These are phyloP conservation scores for Apomyelois bistriatella DNA, from an alignment of 2,888 invertebrate genomes.

Conservation along the genomic window DNA sequence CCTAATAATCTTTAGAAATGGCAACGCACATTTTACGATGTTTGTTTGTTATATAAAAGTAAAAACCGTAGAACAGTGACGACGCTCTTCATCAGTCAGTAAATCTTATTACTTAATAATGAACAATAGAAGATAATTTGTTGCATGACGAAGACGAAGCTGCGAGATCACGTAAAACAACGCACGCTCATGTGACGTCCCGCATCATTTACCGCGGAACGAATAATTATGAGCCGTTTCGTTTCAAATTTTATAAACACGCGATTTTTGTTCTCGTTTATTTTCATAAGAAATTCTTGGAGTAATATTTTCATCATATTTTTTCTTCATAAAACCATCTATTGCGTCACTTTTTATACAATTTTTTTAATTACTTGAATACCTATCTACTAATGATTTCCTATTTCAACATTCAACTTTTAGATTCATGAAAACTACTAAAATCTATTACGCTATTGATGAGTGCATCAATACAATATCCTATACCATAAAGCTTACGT, in stretches of 20 bases:
- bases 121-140: conserved; percentile 25
- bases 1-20: too few relatives aligned
- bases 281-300: too few relatives aligned
- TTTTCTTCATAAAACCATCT: too few relatives aligned
- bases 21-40: not conserved
- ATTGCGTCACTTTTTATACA: too few relatives aligned
- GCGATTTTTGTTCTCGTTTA: not conserved
- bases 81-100: not conserved
- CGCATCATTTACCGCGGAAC: conserved; percentile 19
- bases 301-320: too few relatives aligned
- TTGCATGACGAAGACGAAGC: not conserved
- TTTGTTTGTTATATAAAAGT: not conserved
- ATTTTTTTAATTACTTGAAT: too few relatives aligned
- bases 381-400: too few relatives aligned
- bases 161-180: conserved; percentile 8
- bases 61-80: not conserved
- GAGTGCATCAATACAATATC: too few relatives aligned
- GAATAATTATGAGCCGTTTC: conserved; percentile 18
- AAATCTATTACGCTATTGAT: too few relatives aligned
- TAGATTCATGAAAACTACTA: too few relatives aligned
- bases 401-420: too few relatives aligned
- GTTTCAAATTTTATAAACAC: conserved; percentile 29
- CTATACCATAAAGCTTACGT: too few relatives aligned
- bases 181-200: conserved; percentile 30
- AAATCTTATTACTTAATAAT: conserved; percentile 12